Evolutionary conservation across 2,888 invertebrate species (phyloP).

Genomic region (Volucella inflata): DNA sequence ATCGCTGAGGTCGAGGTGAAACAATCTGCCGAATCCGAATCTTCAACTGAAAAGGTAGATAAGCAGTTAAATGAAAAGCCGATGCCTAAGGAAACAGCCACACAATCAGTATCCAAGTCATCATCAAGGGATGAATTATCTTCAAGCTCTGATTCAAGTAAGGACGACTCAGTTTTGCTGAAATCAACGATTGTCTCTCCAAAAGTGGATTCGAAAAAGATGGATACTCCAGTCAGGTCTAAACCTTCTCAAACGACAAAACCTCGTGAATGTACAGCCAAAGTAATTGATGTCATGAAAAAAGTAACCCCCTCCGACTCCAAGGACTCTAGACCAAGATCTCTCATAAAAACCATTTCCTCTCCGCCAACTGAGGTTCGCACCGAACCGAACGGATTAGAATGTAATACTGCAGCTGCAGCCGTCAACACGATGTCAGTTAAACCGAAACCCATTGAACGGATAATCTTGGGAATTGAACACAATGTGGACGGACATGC

Average conservation of each 20-base stretch:
- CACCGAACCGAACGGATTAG: slow-evolving; percentile 71
- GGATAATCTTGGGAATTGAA: slow-evolving; percentile 83
- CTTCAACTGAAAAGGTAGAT: no score
- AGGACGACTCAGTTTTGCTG: background rate
- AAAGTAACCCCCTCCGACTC: slow-evolving; percentile 52
- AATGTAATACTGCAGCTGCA: slow-evolving; percentile 51
- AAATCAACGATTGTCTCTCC: background rate
- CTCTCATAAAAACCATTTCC: slow-evolving; percentile 57
- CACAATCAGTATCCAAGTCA: no score
- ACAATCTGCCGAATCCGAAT: no score
- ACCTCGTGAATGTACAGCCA: slow-evolving; percentile 62
- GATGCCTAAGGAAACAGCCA: no score
- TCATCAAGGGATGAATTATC: background rate
- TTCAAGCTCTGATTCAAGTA: background rate
- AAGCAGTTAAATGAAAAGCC: no score
- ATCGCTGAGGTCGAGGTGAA: no score
- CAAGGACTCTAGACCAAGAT: slow-evolving; percentile 45
- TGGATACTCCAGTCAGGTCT: slow-evolving; percentile 10
- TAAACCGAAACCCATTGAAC: slow-evolving; percentile 80
- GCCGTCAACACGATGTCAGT: slow-evolving; percentile 32
- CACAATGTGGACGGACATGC: slow-evolving; percentile 73
- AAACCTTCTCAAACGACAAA: slow-evolving; percentile 17
- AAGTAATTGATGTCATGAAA: slow-evolving; percentile 72
- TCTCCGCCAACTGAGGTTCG: slow-evolving; percentile 51
- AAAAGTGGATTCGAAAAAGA: slow-evolving; percentile 10